Evolutionary conservation across 1,140 invertebrate genomes (phyloP), one percentile per base, ranked within the genome.

Genomic region (Meteorus sp.): DNA sequence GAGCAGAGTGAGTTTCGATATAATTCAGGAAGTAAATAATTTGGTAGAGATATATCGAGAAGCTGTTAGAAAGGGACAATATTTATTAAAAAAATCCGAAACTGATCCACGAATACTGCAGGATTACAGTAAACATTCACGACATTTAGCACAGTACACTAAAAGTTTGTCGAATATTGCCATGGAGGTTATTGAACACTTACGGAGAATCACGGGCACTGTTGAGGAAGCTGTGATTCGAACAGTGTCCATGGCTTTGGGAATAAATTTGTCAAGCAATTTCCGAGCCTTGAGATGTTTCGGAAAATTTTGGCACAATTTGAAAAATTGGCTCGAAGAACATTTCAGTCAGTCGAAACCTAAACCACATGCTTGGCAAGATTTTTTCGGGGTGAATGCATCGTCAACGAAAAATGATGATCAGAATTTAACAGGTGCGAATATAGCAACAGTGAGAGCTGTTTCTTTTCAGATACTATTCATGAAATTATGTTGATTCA

Each of bases 131-230:
- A 59, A 55, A 35, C 11, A 65, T 4, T 43, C 41, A 5, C 8
- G 27, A 20, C 58, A 56, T 6, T 19, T 71, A 8, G n/a, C 37
- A 6, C 6, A 37, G 2, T 71, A 65, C 33, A 60, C 61, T 29
- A 51, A 9, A 2, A 59, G 61, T 22, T 0, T 63, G 1, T 29
- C 58, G 2, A 22, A 5, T 1, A 25, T 60, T 27, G 56, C 56
- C 0, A 45, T 64, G 0, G 29, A 44, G 0, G 27, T 62, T 1
- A 23, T 67, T 3, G 25, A 11, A 6, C 52, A 63, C 20, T 7
- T 61, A 6, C 51, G 56, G 17, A 3, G 23, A 1, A 25, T 45
- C 4, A 19, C 35, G 4, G 33, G 25, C 4, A 31, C 19, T 15
- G 39, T 63, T 2, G 52, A 59, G 29, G 31, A 56, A 20, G 19